These are phyloP conservation scores for Diphyllodes magnificus DNA, from an alignment of 2,113 vertebrate species.

Conservation along the genomic window DNA sequence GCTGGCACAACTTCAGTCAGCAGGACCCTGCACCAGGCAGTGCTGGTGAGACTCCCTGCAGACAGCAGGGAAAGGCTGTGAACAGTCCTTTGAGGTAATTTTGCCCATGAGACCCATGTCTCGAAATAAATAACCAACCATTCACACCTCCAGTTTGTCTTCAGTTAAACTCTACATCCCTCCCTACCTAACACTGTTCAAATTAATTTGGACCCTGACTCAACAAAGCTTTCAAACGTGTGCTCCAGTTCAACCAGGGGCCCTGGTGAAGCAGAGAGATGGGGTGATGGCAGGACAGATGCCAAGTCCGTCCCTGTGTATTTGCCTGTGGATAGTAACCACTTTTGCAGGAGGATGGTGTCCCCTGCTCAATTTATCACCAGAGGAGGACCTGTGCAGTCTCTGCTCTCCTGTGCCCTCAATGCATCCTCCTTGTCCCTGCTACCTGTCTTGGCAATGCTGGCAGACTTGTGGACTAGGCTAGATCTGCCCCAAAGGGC, in stretches of 20 bases:
- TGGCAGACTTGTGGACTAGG: background rate
- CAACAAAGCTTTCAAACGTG: fast-evolving
- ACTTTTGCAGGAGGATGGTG: background rate
- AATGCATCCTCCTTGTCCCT: background rate
- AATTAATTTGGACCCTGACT: background rate
- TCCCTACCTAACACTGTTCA: background rate
- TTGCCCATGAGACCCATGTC: background rate
- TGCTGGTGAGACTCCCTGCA: background rate
- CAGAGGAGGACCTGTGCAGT: background rate
- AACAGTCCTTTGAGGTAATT: background rate
- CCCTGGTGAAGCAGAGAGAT: background rate
- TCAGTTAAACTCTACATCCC: background rate
- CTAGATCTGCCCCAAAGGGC: background rate
- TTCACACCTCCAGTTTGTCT: background rate
- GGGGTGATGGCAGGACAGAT: background rate
- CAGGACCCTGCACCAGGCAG: background rate
- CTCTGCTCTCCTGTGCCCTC: background rate
- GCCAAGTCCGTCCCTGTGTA: background rate
- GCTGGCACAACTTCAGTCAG: background rate
- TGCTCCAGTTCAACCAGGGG: background rate
- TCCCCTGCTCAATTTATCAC: fast-evolving
- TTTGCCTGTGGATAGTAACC: background rate
- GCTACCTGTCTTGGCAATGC: background rate
- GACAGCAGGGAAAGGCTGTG: background rate
- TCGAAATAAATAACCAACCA: background rate